phyloP scores from a whole-genome alignment of 2,797 vertebrate genomes.

The Pampus argenteus region DNA sequence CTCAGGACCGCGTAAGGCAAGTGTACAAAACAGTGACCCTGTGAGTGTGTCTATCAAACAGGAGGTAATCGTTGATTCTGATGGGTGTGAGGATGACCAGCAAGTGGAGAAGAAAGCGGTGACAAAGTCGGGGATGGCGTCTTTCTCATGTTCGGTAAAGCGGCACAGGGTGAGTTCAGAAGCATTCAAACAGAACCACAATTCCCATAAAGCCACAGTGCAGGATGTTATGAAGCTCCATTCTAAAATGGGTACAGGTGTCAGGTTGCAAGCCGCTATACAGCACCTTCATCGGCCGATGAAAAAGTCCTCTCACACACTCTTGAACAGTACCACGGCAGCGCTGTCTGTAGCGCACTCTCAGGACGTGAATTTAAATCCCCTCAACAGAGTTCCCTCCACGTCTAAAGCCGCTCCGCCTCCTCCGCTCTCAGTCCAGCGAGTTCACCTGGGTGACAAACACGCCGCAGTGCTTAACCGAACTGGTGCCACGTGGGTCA shows the following conservation, averaged over 20 bases:
- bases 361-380: conserved; percentile 46
- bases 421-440: conserved; percentile 57
- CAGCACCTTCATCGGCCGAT: conserved; percentile 66
- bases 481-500: conserved; percentile 52
- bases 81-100: conserved; percentile 59
- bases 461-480: conserved; percentile 49
- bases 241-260: conserved; percentile 57
- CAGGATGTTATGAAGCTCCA: conserved; percentile 66
- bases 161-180: conserved; percentile 49
- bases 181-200: conserved; percentile 50
- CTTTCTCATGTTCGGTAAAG: conserved; percentile 53
- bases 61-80: conserved; percentile 74
- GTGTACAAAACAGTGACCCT: conserved; percentile 35
- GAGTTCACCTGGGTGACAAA: conserved; percentile 62
- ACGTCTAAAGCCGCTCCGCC: conserved; percentile 67
- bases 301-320: conserved; percentile 61
- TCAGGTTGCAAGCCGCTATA: conserved; percentile 60
- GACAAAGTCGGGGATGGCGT: conserved; percentile 30
- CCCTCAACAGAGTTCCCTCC: conserved; percentile 64
- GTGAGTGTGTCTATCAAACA: conserved; percentile 76
- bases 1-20: conserved; percentile 38
- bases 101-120: conserved; percentile 51
- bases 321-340: conserved; percentile 25
- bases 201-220: conserved; percentile 54
- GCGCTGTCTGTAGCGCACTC: conserved; percentile 53